phyloP scores from a whole-genome alignment of 1,140 invertebrate species.

The Cardiocondyla obscurior region DNA sequence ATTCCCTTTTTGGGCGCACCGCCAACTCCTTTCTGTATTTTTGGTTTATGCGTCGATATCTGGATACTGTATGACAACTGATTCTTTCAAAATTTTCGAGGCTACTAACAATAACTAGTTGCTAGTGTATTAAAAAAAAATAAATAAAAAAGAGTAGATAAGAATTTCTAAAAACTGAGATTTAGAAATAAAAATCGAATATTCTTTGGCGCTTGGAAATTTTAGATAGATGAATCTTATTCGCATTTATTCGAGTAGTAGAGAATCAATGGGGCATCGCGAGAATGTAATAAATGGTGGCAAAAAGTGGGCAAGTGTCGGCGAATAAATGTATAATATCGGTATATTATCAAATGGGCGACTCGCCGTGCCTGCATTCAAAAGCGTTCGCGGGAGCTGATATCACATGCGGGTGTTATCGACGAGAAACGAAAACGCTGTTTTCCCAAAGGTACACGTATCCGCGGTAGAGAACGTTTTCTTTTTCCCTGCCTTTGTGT shows the following conservation, averaged over 20 bases:
- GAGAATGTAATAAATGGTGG: not conserved
- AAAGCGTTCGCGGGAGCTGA: not conserved
- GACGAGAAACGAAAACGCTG: constrained; percentile 8
- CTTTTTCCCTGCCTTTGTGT: constrained; percentile 47
- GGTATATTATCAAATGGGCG: constrained; percentile 5
- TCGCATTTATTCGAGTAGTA: not conserved
- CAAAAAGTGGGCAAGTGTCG: not conserved
- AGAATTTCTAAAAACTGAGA: not conserved
- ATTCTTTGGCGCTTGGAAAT: not conserved
- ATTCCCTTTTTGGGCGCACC: constrained; percentile 61
- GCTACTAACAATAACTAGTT: not conserved
- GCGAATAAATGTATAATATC: constrained; percentile 1
- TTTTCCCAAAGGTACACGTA: constrained; percentile 44
- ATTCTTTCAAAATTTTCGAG: not conserved
- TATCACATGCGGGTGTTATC: constrained; percentile 15
- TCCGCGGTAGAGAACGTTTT: constrained; percentile 32
- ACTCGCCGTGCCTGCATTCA: constrained; percentile 18
- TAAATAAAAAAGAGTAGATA: not conserved
- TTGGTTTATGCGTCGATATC: not conserved
- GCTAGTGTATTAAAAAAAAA: not conserved
- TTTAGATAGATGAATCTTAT: not conserved
- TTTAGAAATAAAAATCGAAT: not conserved
- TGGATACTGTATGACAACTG: not conserved
- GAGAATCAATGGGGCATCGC: not conserved
- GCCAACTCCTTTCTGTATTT: constrained; percentile 33